Conservation (phyloP, 1,140 invertebrate species). For the Physella acuta region DNA sequence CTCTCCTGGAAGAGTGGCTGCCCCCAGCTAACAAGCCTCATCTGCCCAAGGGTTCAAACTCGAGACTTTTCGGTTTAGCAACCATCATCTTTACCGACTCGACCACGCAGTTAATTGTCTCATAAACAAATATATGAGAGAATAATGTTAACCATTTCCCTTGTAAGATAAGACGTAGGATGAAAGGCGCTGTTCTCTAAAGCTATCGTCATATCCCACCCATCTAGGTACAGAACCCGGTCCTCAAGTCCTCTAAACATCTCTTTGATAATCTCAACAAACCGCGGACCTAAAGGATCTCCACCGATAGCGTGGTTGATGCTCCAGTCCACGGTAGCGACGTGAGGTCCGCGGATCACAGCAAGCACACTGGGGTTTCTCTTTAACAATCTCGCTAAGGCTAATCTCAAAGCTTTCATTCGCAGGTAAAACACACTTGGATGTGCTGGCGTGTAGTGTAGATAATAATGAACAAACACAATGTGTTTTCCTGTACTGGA, state of each 20-base stretch:
- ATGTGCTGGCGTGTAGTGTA: neutral
- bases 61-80: too few species aligned
- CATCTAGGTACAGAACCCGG: slow-evolving; percentile 4
- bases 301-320: slow-evolving; percentile 9
- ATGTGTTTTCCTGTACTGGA: neutral
- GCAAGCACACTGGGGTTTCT: slow-evolving; percentile 7
- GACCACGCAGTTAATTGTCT: too few species aligned
- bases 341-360: slow-evolving; percentile 12
- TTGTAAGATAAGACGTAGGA: too few species aligned
- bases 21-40: too few species aligned
- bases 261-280: neutral
- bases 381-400: neutral
- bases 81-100: too few species aligned
- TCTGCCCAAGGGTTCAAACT: too few species aligned
- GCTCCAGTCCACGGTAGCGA: neutral
- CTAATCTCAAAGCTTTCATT: neutral
- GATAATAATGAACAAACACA: slow-evolving; percentile 14
- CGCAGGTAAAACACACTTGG: neutral
- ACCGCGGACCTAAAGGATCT: neutral
- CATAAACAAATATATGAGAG: too few species aligned
- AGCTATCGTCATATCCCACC: slow-evolving; percentile 18
- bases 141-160: too few species aligned
- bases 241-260: neutral
- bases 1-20: too few species aligned
- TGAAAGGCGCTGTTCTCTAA: slow-evolving; percentile 8